Base-by-base conservation (phyloP, 2,113 vertebrate genomes). In the Neomonachus schauinslandi region DNA sequence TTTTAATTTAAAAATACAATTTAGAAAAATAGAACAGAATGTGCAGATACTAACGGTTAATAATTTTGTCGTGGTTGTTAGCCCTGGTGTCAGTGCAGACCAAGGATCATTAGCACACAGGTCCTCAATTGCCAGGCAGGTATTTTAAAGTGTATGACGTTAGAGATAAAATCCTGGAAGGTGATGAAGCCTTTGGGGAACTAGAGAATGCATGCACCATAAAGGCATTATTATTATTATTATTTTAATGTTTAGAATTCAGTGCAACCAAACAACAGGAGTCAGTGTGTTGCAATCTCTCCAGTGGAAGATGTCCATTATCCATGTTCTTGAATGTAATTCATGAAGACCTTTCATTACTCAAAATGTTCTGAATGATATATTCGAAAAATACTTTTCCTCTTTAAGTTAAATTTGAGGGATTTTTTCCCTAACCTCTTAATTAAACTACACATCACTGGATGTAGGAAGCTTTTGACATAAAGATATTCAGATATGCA, bases 131-230 rank as follows among this genome's bases (percentile, higher is more conserved):
- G 1, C n/a, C 33, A n/a, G 33, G 16, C 7, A 16, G 21, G 4
- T 51, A 13, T 18, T 57, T 39, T 39, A 46, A 39, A 61, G 69
- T 13, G n/a, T 1, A 3, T 9, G 5, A 24, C 14, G 2, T 1
- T 28, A 49, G 76, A 51, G 3, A 21, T 13, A 5, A 57, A 88
- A 18, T 53, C 51, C 53, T 51, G 6, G n/a, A 33, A 77, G 24
- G 77, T 59, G 13, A 13, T 1, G 7, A 26, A 53, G n/a, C 53
- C 57, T 63, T 9, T 28, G 69, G 6, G 26, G 1, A n/a, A 4
- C 16, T n/a, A 19, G 24, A 26, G 39, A 81, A n/a, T 5, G 8
- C 2, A 0, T 11, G 2, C 1, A 2, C 1, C 46, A 19, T 49
- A 31, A 80, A 80, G 7, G 10, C 26, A 2, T 12, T 46, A 3